Conservation (phyloP, 2,797 vertebrate genomes). For the Numenius phaeopus region DNA sequence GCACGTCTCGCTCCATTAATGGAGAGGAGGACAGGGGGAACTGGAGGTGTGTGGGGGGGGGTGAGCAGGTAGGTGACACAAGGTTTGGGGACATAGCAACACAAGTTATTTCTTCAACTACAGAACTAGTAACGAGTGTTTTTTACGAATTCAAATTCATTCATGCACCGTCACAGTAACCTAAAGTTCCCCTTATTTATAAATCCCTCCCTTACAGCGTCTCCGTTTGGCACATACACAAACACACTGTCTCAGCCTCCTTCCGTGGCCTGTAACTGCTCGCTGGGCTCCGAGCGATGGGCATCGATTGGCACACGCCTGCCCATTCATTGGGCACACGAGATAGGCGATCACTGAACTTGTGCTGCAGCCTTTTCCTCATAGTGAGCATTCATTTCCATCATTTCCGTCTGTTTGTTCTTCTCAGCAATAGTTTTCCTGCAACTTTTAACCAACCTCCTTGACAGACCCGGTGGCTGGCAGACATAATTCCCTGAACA, state of each 20-base stretch:
- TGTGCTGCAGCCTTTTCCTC: neutral
- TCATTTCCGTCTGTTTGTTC: neutral
- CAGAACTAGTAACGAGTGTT: neutral
- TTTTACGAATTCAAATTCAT: neutral
- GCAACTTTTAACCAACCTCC: neutral
- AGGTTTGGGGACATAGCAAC: neutral
- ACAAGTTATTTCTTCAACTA: neutral
- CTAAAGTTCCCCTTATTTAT: fast-evolving
- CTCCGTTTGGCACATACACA: neutral
- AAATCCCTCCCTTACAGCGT: neutral
- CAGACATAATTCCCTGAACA: neutral
- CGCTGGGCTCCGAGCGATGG: neutral
- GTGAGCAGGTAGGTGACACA: fast-evolving
- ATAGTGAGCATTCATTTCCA: neutral
- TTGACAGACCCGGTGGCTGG: neutral
- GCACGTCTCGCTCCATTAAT: neutral
- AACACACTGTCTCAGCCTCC: neutral
- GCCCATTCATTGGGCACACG: neutral
- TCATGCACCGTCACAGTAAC: neutral
- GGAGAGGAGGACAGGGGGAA: neutral
- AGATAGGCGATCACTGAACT: neutral
- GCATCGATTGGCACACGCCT: fast-evolving
- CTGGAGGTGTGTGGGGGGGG: neutral
- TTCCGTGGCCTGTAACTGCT: fast-evolving
- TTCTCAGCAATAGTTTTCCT: neutral